Base-by-base conservation (phyloP, 2,797 vertebrate genomes). In the Xenentodon cancila region DNA sequence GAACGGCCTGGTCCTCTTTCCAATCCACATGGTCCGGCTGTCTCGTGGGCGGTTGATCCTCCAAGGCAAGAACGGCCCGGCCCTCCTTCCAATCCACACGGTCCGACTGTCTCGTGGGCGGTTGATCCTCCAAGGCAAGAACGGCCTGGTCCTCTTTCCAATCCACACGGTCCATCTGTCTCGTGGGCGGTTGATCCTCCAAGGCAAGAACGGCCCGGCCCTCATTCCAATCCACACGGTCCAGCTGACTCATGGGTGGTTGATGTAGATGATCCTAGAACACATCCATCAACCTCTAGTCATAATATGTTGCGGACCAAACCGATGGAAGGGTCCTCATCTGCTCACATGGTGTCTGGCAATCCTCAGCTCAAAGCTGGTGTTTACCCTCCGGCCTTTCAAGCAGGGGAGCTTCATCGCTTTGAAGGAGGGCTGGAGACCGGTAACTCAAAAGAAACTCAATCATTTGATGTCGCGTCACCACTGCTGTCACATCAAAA, bases 351-450 rank as follows among this genome's bases (percentile, higher is more conserved):
- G 0, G 16, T 4, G 2, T 62, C 63, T 12, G 9, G 43, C 59
- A 18, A 15, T 40, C 34, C 56, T 73, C 47, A 34, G 11, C 46
- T 50, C 1, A 2, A 1, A 0, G 16, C 0, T 43, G 11, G 5
- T 13, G 0, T 3, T n/a, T 16, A 3, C 15, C 7, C 20, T 22
- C 32, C 6, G 2, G 9, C 9, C 20, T 43, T 49, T 63, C 34
- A 68, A 37, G 19, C 45, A 11, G 73, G 64, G 40, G 59, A 57
- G 1, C 45, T 62, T n/a, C 22, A 25, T 0, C 46, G 6, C 1
- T 50, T 34, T 19, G 18, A 64, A 8, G 27, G 5, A 1, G 32
- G 7, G 22, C 9, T 27, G 0, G 65, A 64, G 3, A 21, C 59
- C 1, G 64, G 65, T 5, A 11, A 43, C 7, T 19, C 4, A 0